These are phyloP conservation scores for Archocentrus centrarchus DNA, from an alignment of 2,113 vertebrate species.

Conservation along the genomic window DNA sequence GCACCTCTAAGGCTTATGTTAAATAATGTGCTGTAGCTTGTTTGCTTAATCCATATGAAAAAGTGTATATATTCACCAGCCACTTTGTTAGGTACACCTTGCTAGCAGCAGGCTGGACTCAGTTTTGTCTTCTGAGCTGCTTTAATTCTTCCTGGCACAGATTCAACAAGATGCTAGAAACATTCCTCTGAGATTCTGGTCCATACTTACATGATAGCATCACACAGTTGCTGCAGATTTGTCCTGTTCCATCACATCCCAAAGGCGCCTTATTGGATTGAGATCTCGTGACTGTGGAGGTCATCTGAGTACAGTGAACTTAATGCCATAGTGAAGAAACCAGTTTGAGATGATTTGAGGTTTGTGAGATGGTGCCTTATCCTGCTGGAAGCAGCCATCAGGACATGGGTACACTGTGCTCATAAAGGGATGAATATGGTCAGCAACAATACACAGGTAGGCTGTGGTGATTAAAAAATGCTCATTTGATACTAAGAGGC, in stretches of 20 bases:
- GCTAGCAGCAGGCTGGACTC: no score
- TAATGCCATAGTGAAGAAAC: neutral
- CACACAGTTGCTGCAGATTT: neutral
- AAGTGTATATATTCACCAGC: neutral
- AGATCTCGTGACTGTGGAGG: neutral
- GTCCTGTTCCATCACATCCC: neutral
- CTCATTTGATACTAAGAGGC: neutral
- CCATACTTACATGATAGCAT: no score
- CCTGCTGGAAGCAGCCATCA: neutral
- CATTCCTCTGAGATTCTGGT: no score
- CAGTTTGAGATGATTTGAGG: neutral
- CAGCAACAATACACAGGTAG: neutral
- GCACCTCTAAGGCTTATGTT: neutral
- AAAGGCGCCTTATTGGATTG: neutral
- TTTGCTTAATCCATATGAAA: neutral
- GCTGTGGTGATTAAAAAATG: neutral
- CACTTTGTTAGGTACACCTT: no score
- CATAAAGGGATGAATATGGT: no score
- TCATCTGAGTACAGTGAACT: neutral
- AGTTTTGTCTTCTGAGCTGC: no score
- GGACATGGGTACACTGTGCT: neutral
- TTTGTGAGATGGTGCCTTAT: neutral
- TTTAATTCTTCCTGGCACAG: no score
- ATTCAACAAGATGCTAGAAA: no score
- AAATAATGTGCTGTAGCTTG: neutral